phyloP scores from a whole-genome alignment of 2,113 vertebrate species.

The Rhynchomys soricoides region DNA sequence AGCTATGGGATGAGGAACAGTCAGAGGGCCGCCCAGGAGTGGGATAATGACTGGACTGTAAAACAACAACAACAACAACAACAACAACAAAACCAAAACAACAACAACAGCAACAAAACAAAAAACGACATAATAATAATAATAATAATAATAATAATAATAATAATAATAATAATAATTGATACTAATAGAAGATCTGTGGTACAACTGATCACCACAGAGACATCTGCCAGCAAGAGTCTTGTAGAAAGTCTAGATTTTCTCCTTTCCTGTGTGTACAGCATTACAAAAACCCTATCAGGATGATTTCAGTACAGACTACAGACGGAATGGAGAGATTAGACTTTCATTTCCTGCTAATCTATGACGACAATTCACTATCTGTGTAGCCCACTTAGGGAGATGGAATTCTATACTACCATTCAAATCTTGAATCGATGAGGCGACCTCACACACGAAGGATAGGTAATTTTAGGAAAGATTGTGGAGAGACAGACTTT shows the following conservation, averaged over 20 bases:
- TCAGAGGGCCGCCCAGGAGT: too few species aligned
- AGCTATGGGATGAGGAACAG: too few species aligned
- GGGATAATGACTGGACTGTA: too few species aligned
- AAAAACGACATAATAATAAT: too few species aligned
- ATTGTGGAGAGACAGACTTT: not conserved
- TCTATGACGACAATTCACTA: not conserved
- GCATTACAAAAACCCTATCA: not conserved
- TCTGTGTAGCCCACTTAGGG: not conserved
- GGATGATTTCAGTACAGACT: not conserved
- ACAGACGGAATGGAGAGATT: not conserved
- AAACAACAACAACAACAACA: too few species aligned
- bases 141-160: too few species aligned
- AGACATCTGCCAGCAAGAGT: not conserved
- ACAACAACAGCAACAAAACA: too few species aligned
- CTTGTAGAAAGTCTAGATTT: not conserved
- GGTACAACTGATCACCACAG: not conserved
- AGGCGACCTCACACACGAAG: not conserved
- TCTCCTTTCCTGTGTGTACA: not conserved
- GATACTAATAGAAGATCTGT: not conserved
- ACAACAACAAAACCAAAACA: too few species aligned
- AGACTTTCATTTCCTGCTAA: not conserved
- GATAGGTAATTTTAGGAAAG: not conserved
- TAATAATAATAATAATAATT: too few species aligned
- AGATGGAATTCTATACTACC: not conserved
- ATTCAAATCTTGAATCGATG: not conserved